These are phyloP conservation scores for Parnassius smintheus DNA, from an alignment of 2,888 invertebrate genomes.

Conservation along the genomic window DNA sequence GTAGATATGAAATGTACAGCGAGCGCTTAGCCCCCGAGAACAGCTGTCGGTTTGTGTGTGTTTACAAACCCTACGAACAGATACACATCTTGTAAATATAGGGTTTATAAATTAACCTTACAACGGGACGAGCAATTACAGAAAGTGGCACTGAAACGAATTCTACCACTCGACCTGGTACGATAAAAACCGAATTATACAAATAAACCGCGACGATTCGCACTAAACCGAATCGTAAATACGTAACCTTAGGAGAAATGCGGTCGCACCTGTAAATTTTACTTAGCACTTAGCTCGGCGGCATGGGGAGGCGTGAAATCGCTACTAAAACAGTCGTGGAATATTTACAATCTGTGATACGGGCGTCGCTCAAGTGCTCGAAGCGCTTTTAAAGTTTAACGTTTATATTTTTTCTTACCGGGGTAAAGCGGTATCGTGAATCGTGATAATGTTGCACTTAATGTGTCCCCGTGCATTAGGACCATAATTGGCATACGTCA, in stretches of 20 bases:
- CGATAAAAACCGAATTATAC: constrained; percentile 38
- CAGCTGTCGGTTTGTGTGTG: too few species aligned
- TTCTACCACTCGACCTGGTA: constrained; percentile 23
- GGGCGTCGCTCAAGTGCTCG: constrained; percentile 15
- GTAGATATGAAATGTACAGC: too few species aligned
- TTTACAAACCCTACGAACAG: constrained; percentile 6
- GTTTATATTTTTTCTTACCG: constrained; percentile 1
- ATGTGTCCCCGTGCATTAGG: constrained; percentile 6
- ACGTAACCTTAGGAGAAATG: constrained; percentile 33
- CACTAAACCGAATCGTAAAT: constrained; percentile 34
- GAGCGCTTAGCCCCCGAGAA: too few species aligned
- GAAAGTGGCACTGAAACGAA: constrained; percentile 35
- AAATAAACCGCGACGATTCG: constrained; percentile 38
- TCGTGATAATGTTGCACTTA: constrained; percentile 13
- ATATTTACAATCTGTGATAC: constrained; percentile 35
- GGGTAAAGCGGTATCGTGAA: background rate
- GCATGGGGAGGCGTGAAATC: constrained; percentile 48
- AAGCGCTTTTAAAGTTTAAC: constrained; percentile 17
- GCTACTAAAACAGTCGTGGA: constrained; percentile 44
- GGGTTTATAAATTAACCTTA: constrained; percentile 28
- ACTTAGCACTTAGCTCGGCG: constrained; percentile 42
- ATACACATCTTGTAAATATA: background rate
- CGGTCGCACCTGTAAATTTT: constrained; percentile 42
- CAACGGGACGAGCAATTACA: constrained; percentile 36
- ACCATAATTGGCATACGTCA: constrained; percentile 16